These are phyloP conservation scores for Lasius platythorax DNA, from an alignment of 2,888 invertebrate species.

Conservation along the genomic window DNA sequence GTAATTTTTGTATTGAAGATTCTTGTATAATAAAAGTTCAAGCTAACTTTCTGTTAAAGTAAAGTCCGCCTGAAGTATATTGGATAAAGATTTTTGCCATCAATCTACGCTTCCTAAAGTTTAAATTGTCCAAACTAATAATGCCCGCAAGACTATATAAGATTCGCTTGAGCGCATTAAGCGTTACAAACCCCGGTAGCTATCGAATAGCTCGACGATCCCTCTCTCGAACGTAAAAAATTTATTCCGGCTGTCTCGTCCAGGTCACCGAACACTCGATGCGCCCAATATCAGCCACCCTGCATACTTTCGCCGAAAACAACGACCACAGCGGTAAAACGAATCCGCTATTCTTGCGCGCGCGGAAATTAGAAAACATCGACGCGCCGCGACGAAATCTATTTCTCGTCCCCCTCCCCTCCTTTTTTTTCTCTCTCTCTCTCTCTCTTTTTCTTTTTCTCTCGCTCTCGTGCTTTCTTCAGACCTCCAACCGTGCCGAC, in stretches of 20 bases:
- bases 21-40: not conserved
- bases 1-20: slow-evolving; percentile 27
- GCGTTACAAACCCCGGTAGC: not conserved
- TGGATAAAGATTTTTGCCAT: slow-evolving; percentile 36
- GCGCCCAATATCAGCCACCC: not conserved
- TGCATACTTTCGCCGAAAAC: slow-evolving; percentile 35
- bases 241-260: slow-evolving; percentile 21
- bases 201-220: slow-evolving; percentile 11
- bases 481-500: slow-evolving; percentile 8
- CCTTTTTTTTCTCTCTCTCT: not conserved
- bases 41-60: not conserved
- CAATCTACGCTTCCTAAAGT: slow-evolving; percentile 18
- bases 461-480: slow-evolving; percentile 22
- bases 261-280: slow-evolving; percentile 24
- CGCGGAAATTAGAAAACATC: slow-evolving; percentile 55
- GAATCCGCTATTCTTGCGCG: slow-evolving; percentile 33
- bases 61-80: not conserved
- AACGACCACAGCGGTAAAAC: slow-evolving; percentile 15
- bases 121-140: slow-evolving; percentile 15
- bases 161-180: not conserved
- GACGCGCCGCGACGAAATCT: slow-evolving; percentile 25
- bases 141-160: slow-evolving; percentile 7
- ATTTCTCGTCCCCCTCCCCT: slow-evolving; percentile 37
- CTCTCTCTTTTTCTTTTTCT: not conserved
- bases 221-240: not conserved